Evolutionary conservation across 2,888 invertebrate species (phyloP), one percentile per base, ranked within the genome.

Genomic region (Clivina fossor): DNA sequence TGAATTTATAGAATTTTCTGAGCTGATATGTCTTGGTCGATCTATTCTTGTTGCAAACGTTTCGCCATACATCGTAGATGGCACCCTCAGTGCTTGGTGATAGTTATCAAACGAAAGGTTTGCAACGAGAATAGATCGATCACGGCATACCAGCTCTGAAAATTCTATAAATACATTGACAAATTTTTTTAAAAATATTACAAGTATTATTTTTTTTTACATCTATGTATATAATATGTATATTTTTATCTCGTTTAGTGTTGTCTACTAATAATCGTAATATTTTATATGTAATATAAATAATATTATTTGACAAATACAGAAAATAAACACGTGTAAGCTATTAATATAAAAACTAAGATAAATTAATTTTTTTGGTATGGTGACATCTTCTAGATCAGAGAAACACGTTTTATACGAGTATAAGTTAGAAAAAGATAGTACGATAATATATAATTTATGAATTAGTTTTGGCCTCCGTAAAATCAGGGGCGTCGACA

Each of bases 301-400:
- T 24, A 41, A 19, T 19, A 11, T 11, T 22, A 41, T 11, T 41
- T 41, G 41, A 41, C 41, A 41, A 41, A 41, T 41, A 41, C 41
- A 41, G 5, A 41, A 19, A 20, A 20, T 20, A 41, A 41, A 41
- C 41, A 41, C 11, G 22, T 41, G 41, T 41, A 41, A 35, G 24
- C 41, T 4, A 41, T 41, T 22, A 41, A 41, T 41, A 41, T 22
- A 11, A 41, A 13, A 2, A 3, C 24, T 22, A 40, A 15, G 24
- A 41, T 41, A 11, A 22, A 41, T 41, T 22, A 41, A 24, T 41
- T 41, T 24, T 41, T 41, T 15, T 4, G 11, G 4, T 9, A 7
- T 22, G 41, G 20, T 41, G 41, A 41, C 41, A 41, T 41, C 41
- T 41, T 24, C 41, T 13, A 4, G 41, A n/a, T n/a, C 24, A 19